phyloP scores from a whole-genome alignment of 2,888 invertebrate species.

The Orgyia antiqua region DNA sequence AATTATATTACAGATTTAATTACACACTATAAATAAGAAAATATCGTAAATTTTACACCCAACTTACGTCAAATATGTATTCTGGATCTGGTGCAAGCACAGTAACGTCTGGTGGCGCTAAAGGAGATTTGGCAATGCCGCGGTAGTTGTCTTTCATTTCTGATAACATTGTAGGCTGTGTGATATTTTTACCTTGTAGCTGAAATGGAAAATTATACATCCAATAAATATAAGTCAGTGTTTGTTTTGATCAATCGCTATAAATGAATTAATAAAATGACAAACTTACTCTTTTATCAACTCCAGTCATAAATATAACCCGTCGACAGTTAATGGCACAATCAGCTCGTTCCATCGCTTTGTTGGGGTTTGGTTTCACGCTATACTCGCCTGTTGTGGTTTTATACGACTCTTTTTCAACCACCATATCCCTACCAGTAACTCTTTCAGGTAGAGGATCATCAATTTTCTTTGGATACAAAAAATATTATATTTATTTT shows the following conservation, averaged over 20 bases:
- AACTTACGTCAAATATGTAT: slow-evolving; percentile 61
- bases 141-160: slow-evolving; percentile 64
- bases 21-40: no score
- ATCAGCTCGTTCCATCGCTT: slow-evolving; percentile 65
- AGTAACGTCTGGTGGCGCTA: slow-evolving; percentile 48
- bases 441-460: slow-evolving; percentile 55
- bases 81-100: slow-evolving; percentile 56
- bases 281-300: slow-evolving; percentile 53
- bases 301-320: slow-evolving; percentile 61
- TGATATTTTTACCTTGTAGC: slow-evolving; percentile 50
- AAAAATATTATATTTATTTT: no score
- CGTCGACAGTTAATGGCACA: slow-evolving; percentile 59
- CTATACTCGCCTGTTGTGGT: slow-evolving; percentile 64
- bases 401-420: slow-evolving; percentile 58
- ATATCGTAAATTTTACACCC: no score
- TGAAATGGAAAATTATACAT: slow-evolving; percentile 31
- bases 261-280: no score
- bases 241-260: no score
- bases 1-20: no score
- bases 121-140: slow-evolving; percentile 38
- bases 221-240: no score
- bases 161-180: slow-evolving; percentile 48
- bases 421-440: slow-evolving; percentile 64
- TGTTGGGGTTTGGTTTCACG: slow-evolving; percentile 68
- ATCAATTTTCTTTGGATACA: slow-evolving; percentile 44